Evolutionary conservation across 2,888 invertebrate genomes (phyloP).

Genomic region (Maniola hyperantus): DNA sequence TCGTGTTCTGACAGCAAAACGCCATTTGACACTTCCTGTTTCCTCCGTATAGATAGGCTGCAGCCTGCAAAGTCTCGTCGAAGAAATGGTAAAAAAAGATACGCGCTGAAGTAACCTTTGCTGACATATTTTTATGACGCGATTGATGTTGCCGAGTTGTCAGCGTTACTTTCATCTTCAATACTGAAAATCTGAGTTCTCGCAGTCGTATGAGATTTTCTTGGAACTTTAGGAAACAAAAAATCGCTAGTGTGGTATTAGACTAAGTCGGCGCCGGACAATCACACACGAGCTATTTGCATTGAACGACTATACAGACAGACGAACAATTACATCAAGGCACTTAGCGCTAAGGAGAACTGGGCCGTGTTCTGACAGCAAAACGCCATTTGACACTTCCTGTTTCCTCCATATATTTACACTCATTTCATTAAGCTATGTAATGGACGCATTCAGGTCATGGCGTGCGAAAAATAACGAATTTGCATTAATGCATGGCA

Average conservation of each 20-base stretch:
- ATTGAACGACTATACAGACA: conserved; percentile 67
- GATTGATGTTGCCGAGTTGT: too few relatives aligned
- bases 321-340: conserved; percentile 74
- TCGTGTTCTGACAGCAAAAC: conserved; percentile 77
- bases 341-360: conserved; percentile 76
- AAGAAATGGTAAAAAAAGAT: too few relatives aligned
- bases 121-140: too few relatives aligned
- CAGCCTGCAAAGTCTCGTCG: too few relatives aligned
- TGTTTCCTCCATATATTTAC: conserved; percentile 72
- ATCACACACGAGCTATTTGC: conserved; percentile 69
- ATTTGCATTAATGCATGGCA: conserved; percentile 37
- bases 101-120: too few relatives aligned
- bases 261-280: conserved; percentile 41
- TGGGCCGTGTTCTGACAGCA: conserved; percentile 76
- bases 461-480: conserved; percentile 56
- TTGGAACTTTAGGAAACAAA: background rate
- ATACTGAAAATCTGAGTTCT: too few relatives aligned
- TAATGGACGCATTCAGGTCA: conserved; percentile 53
- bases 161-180: too few relatives aligned
- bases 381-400: conserved; percentile 81
- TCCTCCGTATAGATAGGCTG: too few relatives aligned
- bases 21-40: conserved; percentile 81
- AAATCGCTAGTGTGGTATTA: background rate
- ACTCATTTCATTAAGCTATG: conserved; percentile 50
- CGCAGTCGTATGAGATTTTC: too few relatives aligned